Conservation (phyloP, 2,113 vertebrate genomes). For the Archocentrus centrarchus region DNA sequence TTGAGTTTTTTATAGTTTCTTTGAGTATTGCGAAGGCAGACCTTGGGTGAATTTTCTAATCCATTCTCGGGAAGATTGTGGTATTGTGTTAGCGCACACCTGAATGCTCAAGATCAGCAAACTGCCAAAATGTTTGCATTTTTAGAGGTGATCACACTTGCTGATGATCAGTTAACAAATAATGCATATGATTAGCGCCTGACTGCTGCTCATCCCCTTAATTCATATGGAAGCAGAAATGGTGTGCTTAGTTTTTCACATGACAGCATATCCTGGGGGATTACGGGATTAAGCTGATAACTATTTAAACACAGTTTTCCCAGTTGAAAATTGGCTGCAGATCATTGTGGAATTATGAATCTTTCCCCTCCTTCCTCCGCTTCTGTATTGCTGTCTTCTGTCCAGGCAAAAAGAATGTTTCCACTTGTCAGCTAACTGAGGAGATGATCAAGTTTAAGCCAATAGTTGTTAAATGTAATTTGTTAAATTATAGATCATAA, state of each 20-base stretch:
- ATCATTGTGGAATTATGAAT: neutral
- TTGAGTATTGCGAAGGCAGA: neutral
- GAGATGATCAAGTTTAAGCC: neutral
- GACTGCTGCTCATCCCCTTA: neutral
- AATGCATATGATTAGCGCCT: neutral
- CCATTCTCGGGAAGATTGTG: neutral
- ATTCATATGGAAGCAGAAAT: neutral
- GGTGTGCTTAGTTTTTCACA: neutral
- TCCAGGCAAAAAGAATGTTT: neutral
- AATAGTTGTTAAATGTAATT: neutral
- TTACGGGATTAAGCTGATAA: neutral
- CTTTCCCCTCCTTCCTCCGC: neutral
- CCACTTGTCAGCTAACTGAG: neutral
- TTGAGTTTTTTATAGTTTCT: neutral
- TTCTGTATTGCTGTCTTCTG: neutral
- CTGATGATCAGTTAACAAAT: neutral
- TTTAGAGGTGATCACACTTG: neutral
- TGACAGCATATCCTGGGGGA: neutral
- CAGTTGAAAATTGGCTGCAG: neutral
- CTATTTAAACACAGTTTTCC: neutral
- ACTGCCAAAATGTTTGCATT: neutral
- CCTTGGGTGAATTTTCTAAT: neutral
- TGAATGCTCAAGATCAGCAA: too few relatives aligned
- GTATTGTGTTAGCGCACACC: neutral
- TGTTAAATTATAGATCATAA: neutral